Base-by-base conservation (phyloP, 2,888 invertebrate genomes). In the Autographa pulchrina region DNA sequence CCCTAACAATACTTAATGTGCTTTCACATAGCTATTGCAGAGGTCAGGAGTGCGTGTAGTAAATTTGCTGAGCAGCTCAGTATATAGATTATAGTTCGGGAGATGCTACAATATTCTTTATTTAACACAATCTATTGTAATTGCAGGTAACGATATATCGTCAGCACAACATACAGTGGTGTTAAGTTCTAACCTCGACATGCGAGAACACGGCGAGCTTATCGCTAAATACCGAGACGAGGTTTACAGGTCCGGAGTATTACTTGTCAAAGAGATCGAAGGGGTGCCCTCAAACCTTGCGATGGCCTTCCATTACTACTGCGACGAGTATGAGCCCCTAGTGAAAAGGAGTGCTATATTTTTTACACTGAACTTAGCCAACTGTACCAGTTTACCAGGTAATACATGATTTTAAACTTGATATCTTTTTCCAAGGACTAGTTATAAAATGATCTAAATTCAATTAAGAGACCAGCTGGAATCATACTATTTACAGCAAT, bases 291-390 rank as follows among this genome's bases (percentile, higher is more conserved):
- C 95, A 0, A 75, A 86, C 6, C 87, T 96, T 1, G 96, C 96
- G 0, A 95, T 95, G 94, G 96, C 96, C 1, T 95, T 96, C 77
- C 96, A 96, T 80, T 96, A 95, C 77, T 96, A 94, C 76, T 96
- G 96, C 74, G 96, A 96, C 83, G 96, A 96, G 79, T 94, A 92
- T 81, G 92, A 93, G 68, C 96, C 96, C 1, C 84, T 96, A 1
- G 94, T 93, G 3, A 92, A 92, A 64, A 92, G 89, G 65, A 94
- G 93, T 72, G 96, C 95, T 38, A 93, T 96, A 83, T 94, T 96
- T 79, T 94, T 95, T 77, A 96, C 95, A 9, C 77, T 96, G 54
- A 91, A 96, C 81, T 77, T 92, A 65, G 91, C 92, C 2, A 88
- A 87, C 65, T 96, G 96, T 78, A 83, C 89, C 2, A 79, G 84